phyloP scores from a whole-genome alignment of 2,797 vertebrate species.

The Leucoraja ocellata region DNA sequence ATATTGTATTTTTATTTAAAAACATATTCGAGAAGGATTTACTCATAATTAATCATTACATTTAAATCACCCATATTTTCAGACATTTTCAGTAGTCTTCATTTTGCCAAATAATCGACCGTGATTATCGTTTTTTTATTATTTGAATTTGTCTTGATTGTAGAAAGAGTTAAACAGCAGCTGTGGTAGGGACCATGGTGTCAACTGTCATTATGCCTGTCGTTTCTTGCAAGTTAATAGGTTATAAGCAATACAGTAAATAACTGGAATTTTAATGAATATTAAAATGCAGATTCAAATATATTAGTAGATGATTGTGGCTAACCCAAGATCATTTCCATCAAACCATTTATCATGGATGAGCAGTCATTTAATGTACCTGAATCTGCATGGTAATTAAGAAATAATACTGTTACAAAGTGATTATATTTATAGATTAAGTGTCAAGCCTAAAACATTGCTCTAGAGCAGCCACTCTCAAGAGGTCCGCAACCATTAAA shows the following conservation, averaged over 20 bases:
- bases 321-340: conserved; percentile 37
- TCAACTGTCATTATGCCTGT: not conserved
- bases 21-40: not conserved
- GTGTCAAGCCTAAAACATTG: conserved; percentile 28
- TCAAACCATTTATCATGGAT: conserved; percentile 38
- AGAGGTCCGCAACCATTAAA: not conserved
- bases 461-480: not conserved
- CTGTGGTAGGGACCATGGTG: conserved; percentile 3
- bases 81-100: not conserved
- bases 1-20: not conserved
- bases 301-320: conserved; percentile 37
- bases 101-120: not conserved
- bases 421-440: conserved; percentile 39
- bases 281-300: conserved; percentile 36
- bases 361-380: conserved; percentile 37
- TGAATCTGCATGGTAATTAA: conserved; percentile 38
- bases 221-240: conserved; percentile 16
- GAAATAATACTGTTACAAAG: conserved; percentile 32
- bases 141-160: not conserved
- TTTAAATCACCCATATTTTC: not conserved
- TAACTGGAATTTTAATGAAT: conserved; percentile 38
- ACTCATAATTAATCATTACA: not conserved
- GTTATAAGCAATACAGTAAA: conserved; percentile 34
- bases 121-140: not conserved
- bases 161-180: conserved; percentile 26